Base-by-base conservation (phyloP, 2,888 invertebrate genomes). In the Ophion obscuratus region DNA sequence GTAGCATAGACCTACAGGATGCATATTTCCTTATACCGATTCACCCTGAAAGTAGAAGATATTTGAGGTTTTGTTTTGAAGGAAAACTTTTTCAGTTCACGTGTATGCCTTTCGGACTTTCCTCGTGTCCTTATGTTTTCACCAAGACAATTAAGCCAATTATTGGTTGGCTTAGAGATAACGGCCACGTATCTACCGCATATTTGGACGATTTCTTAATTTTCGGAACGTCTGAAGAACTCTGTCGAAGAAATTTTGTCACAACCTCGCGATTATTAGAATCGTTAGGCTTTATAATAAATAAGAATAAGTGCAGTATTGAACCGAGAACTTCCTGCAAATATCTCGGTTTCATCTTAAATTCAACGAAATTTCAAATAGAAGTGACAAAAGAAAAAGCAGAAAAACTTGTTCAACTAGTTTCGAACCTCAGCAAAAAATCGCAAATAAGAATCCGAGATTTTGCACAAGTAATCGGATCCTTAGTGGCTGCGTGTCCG, bases 1-100 rank as follows among this genome's bases (percentile, higher is more conserved):
- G 1, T 24, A 24, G 1, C 24, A 24, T 24, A 24, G 24, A 24
- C 24, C 24, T 24, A 24, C 24, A 24, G 24, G 24, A 24, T 24
- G 24, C 24, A 24, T 24, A 1, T 24, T 24, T 24, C 24, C 24
- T 24, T 24, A 24, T 24, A 20, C 59, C 84, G 6, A 71, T 86
- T 17, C n/a, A 31, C 36, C 11, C 11, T n/a, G 10, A 20, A 62
- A 57, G 20, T 66, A 86, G 62, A 71, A 84, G 84, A 67, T 84
- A 74, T 47, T 71, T 86, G 14, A 81, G 80, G 71, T 86, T 86
- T 77, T n/a, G 31, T 1, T 86, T 86, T 53, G n/a, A 76, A n/a
- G 85, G 79, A 11, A 62, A 70, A 53, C 17, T 67, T 11, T 83
- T 75, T 20, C 75, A 85, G 20, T 80, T 82, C 40, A 74, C 62